These are phyloP conservation scores for Stomatorhinus ivindoensis DNA, from an alignment of 2,113 vertebrate genomes.

Conservation along the genomic window DNA sequence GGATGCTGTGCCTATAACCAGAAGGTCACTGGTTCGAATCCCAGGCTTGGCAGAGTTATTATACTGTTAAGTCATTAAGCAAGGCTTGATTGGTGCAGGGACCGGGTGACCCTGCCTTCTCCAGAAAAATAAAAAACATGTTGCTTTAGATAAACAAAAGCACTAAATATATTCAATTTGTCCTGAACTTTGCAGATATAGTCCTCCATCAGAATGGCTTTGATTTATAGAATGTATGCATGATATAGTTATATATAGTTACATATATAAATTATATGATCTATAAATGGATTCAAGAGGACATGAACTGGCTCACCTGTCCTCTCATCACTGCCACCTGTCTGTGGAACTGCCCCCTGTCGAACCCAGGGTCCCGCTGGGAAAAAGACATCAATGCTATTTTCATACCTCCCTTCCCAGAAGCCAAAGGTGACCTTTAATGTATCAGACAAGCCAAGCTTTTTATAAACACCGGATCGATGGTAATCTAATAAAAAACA, in stretches of 20 bases:
- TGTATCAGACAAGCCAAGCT: background rate
- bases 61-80: background rate
- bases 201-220: background rate
- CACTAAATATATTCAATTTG: background rate
- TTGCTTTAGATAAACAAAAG: too few relatives aligned
- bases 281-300: background rate
- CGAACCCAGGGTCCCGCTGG: slow-evolving; percentile 94
- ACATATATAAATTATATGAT: background rate
- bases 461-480: background rate
- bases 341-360: slow-evolving; percentile 92
- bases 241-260: background rate
- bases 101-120: background rate
- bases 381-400: slow-evolving; percentile 33
- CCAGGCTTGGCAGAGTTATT: background rate
- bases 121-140: background rate
- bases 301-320: slow-evolving; percentile 66
- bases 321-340: slow-evolving; percentile 97
- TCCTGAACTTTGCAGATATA: background rate
- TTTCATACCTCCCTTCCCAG: background rate
- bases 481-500: background rate
- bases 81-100: background rate
- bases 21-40: background rate
- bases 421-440: background rate
- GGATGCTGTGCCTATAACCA: background rate
- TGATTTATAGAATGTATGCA: background rate